phyloP scores from a whole-genome alignment of 2,888 invertebrate genomes.

The Clepsis dumicolana region DNA sequence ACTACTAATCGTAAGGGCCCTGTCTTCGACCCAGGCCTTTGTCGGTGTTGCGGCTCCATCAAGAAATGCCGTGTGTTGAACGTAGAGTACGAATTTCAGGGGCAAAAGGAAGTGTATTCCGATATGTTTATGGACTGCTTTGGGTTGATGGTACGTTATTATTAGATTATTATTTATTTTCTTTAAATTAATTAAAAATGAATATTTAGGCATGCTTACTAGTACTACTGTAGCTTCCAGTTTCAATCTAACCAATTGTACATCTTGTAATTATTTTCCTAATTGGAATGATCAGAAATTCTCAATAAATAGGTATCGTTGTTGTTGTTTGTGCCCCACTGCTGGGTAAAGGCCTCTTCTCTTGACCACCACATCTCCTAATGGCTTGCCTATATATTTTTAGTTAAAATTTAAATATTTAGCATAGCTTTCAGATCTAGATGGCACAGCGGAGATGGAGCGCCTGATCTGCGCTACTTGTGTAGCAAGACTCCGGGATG shows the following conservation, averaged over 20 bases:
- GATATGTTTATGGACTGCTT: slow-evolving; percentile 80
- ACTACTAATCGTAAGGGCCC: slow-evolving; percentile 66
- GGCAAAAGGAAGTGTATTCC: slow-evolving; percentile 73
- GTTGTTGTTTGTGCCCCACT: no score
- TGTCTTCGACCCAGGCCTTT: slow-evolving; percentile 72
- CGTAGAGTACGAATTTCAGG: slow-evolving; percentile 70
- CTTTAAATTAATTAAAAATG: no score
- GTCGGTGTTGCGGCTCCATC: slow-evolving; percentile 73
- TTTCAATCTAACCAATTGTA: no score
- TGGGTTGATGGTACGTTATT: slow-evolving; percentile 66
- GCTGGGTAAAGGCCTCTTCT: no score
- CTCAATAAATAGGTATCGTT: no score
- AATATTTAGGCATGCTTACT: background rate
- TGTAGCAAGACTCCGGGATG: slow-evolving; percentile 64
- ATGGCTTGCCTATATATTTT: no score
- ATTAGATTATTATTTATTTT: no score
- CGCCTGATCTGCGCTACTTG: slow-evolving; percentile 68
- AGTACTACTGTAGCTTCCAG: no score
- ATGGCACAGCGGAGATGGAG: slow-evolving; percentile 55
- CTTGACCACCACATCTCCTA: no score
- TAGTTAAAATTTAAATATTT: no score
- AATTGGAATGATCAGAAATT: no score
- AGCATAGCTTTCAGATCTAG: slow-evolving; percentile 64
- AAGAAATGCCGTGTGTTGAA: slow-evolving; percentile 77
- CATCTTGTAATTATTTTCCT: no score